Conservation (phyloP, 2,888 invertebrate species). For the Synanthedon tipuliformis region DNA sequence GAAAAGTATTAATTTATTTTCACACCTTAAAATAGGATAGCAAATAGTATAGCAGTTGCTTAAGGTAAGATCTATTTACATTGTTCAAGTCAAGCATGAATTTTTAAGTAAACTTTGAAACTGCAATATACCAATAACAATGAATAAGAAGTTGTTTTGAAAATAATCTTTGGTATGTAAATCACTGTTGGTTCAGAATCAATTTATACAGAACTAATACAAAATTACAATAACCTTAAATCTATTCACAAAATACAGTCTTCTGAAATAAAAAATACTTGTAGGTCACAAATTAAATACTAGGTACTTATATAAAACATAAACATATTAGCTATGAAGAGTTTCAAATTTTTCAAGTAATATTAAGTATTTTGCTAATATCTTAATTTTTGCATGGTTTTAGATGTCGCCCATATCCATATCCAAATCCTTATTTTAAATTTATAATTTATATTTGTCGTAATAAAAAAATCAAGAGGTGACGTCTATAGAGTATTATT, state of each 20-base stretch:
- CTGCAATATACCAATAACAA: constrained; percentile 8
- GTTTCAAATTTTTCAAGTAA: too few relatives aligned
- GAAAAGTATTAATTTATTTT: constrained; percentile 65
- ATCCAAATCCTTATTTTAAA: too few relatives aligned
- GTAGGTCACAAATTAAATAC: too few relatives aligned
- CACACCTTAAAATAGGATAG: constrained; percentile 41
- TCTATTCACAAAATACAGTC: constrained; percentile 1
- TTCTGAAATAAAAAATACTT: neutral
- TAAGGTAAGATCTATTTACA: constrained; percentile 25
- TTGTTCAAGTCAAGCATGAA: constrained; percentile 2
- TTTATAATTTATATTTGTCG: too few relatives aligned
- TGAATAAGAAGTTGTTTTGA: constrained; percentile 11
- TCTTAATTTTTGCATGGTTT: too few relatives aligned
- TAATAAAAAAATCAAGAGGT: too few relatives aligned
- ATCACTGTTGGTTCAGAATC: constrained; percentile 25
- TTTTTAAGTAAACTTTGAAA: constrained; percentile 4
- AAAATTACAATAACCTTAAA: neutral
- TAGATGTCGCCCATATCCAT: too few relatives aligned
- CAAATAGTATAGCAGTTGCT: neutral
- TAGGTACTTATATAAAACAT: too few relatives aligned
- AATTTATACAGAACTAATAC: constrained; percentile 8
- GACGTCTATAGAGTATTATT: too few relatives aligned
- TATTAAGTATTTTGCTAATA: too few relatives aligned
- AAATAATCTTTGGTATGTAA: constrained; percentile 34
- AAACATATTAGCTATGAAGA: too few relatives aligned